phyloP scores from a whole-genome alignment of 2,888 invertebrate genomes.

The Mechanitis mazaeus region DNA sequence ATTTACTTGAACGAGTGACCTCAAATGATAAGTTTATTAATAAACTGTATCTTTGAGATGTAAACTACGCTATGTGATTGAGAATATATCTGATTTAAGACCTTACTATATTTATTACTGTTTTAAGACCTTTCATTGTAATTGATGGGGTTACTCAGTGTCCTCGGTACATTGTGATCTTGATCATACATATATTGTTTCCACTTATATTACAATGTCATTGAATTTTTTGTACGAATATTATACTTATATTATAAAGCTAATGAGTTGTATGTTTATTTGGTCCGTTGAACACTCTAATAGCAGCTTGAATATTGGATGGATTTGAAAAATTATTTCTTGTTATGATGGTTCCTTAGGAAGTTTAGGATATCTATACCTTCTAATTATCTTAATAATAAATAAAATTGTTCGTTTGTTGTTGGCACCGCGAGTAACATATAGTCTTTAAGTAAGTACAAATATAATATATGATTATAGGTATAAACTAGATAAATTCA shows the following conservation, averaged over 20 bases:
- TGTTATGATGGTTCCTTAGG: too few relatives aligned
- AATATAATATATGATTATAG: neutral
- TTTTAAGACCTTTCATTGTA: neutral
- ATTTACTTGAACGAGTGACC: constrained; percentile 25
- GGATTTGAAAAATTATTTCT: too few relatives aligned
- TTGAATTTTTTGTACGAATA: too few relatives aligned
- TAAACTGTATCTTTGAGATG: constrained; percentile 23
- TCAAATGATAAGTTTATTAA: constrained; percentile 22
- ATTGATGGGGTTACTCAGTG: neutral
- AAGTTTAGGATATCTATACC: too few relatives aligned
- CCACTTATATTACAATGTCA: neutral
- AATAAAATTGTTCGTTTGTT: too few relatives aligned
- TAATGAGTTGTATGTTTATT: too few relatives aligned
- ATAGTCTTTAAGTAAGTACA: neutral
- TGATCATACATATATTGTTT: neutral
- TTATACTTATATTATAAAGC: too few relatives aligned
- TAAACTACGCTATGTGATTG: constrained; percentile 14
- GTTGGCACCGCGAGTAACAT: too few relatives aligned
- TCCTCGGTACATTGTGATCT: neutral
- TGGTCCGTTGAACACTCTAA: too few relatives aligned
- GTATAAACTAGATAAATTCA: constrained; percentile 9
- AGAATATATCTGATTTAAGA: constrained; percentile 13
- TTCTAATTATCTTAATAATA: too few relatives aligned
- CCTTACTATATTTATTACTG: neutral
- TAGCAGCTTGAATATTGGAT: too few relatives aligned